Percentiles rank a stretch among this genome's conserved stretches.
Conservation (phyloP, 1,140 invertebrate genomes). For the Pinna nobilis region DNA sequence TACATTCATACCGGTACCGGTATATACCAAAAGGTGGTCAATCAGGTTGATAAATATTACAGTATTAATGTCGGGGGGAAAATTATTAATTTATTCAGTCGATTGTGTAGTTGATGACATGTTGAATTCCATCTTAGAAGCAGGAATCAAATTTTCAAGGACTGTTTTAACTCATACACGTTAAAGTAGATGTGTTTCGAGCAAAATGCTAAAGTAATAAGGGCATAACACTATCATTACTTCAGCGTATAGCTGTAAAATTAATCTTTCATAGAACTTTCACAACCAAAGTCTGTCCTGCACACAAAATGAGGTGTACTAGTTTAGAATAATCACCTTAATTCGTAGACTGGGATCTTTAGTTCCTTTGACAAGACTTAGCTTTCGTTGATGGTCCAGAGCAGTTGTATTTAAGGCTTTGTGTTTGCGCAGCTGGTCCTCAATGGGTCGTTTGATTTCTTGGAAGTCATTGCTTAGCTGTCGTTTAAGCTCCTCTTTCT, state of each 20-base stretch:
- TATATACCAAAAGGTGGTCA: background rate
- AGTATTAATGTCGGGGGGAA: too few relatives aligned
- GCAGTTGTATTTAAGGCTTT: constrained; percentile 27
- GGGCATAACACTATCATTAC: too few relatives aligned
- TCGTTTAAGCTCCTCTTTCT: constrained; percentile 30
- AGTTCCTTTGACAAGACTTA: constrained; percentile 33
- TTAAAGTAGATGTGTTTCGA: too few relatives aligned
- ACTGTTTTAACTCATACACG: too few relatives aligned
- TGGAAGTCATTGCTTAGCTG: constrained; percentile 37
- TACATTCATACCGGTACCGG: background rate
- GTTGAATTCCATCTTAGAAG: too few relatives aligned
- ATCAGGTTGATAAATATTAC: background rate
- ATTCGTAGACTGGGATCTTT: constrained; percentile 38
- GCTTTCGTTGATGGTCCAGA: constrained; percentile 32
- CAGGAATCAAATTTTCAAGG: too few relatives aligned
- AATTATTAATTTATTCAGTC: too few relatives aligned
- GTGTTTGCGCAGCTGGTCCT: constrained; percentile 35
- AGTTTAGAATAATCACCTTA: constrained; percentile 9
- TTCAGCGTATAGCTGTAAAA: background rate
- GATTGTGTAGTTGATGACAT: too few relatives aligned
- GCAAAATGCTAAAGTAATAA: too few relatives aligned
- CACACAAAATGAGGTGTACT: background rate
- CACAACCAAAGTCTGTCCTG: background rate
- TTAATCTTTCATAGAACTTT: background rate
- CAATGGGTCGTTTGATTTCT: constrained; percentile 35